A percentile compares a stretch with the other conserved stretches of the same genome.
phyloP scores from a whole-genome alignment of 1,140 invertebrate genomes.

The Leptoteleia sp. region DNA sequence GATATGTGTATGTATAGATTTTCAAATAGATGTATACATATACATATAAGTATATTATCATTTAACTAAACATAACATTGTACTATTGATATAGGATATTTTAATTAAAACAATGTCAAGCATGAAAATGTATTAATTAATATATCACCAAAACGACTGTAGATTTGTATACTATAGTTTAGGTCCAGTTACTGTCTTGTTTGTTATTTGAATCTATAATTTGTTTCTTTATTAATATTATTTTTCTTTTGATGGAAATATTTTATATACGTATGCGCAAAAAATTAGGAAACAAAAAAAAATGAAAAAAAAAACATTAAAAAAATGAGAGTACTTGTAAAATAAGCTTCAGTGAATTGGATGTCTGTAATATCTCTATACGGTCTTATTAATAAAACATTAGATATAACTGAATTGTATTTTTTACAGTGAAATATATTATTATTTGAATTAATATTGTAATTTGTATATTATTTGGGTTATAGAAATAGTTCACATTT shows the following conservation, averaged over 20 bases:
- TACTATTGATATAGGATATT: constrained; percentile 60
- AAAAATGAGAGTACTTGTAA: constrained; percentile 24
- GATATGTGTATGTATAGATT: constrained; percentile 23
- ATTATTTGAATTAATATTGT: constrained; percentile 38
- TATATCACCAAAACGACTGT: constrained; percentile 29
- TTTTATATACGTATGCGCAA: too few relatives aligned
- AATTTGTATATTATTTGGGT: constrained; percentile 11
- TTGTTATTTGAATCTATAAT: constrained; percentile 14
- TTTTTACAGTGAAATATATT: constrained; percentile 59
- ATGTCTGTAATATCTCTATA: constrained; percentile 46
- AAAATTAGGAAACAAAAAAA: too few relatives aligned
- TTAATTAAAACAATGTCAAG: constrained; percentile 53
- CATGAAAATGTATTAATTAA: constrained; percentile 29
- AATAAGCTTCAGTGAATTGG: constrained; percentile 37
- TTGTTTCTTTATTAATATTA: constrained; percentile 16
- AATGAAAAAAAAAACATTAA: not conserved
- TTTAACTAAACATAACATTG: constrained; percentile 64
- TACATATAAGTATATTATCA: constrained; percentile 12
- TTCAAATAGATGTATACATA: constrained; percentile 8
- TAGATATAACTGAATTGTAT: constrained; percentile 43
- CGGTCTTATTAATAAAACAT: constrained; percentile 23
- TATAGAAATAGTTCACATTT: too few relatives aligned
- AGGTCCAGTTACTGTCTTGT: constrained; percentile 7
- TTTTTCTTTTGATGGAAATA: constrained; percentile 21
- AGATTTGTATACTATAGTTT: constrained; percentile 48